These are phyloP conservation scores for Falco punctatus DNA, from an alignment of 2,113 vertebrate species.

Conservation along the genomic window DNA sequence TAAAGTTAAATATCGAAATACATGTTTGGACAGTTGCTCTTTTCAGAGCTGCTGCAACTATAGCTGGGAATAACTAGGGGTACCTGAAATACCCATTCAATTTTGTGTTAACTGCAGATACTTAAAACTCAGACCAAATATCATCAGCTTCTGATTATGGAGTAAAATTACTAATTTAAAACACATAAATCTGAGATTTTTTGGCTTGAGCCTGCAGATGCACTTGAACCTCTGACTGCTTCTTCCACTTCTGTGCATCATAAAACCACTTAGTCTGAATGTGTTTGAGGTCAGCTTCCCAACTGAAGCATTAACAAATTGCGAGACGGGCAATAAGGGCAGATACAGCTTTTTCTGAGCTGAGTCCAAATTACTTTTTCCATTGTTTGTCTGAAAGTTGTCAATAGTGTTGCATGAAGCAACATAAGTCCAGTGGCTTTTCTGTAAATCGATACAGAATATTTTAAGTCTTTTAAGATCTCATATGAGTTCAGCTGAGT, in stretches of 20 bases:
- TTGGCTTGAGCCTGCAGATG: not conserved
- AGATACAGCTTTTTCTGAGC: not conserved
- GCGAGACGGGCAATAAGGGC: not conserved
- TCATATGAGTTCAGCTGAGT: not conserved
- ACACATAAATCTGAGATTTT: not conserved
- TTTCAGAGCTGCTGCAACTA: not conserved
- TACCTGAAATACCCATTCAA: not conserved
- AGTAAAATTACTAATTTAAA: not conserved
- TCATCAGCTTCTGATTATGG: not conserved
- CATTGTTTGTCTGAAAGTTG: not conserved
- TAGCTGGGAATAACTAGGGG: not conserved
- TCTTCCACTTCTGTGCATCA: not conserved
- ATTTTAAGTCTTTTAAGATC: conserved; percentile 1
- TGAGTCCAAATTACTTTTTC: conserved; percentile 30
- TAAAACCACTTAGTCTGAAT: not conserved
- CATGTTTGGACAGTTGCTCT: not conserved
- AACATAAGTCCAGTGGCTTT: not conserved
- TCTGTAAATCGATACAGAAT: not conserved
- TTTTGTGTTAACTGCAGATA: not conserved
- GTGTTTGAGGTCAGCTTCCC: not conserved
- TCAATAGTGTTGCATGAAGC: not conserved
- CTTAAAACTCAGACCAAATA: not conserved
- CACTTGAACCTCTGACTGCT: not conserved
- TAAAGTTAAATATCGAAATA: not conserved
- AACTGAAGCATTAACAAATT: conserved; percentile 21